Conservation (phyloP, 2,888 invertebrate species). For the Zelleria hepariella region DNA sequence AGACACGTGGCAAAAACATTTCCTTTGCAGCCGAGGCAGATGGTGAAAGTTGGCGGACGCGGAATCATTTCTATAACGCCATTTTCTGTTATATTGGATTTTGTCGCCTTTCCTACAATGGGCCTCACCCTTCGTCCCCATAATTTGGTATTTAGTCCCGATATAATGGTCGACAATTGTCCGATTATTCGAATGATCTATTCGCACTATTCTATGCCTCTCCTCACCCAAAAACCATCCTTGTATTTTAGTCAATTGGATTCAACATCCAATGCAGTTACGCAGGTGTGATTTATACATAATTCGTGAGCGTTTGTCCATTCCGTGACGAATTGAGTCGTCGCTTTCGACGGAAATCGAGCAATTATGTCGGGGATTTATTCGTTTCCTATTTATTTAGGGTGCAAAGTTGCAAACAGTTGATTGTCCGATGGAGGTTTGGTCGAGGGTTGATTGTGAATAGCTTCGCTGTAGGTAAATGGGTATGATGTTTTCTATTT, state of each 20-base stretch:
- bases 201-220: conserved; percentile 7
- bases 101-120: conserved; percentile 20
- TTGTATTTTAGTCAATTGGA: background rate
- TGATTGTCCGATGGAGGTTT: conserved; percentile 28
- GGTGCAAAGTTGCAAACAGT: conserved; percentile 28
- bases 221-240: background rate
- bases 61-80: conserved; percentile 32
- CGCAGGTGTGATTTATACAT: conserved; percentile 8
- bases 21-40: conserved; percentile 37
- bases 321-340: conserved; percentile 50
- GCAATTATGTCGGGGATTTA: conserved; percentile 56
- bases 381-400: conserved; percentile 47
- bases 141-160: conserved; percentile 35
- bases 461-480: conserved; percentile 49
- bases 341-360: conserved; percentile 57
- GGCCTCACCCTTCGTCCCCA: conserved; percentile 19
- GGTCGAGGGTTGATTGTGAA: conserved; percentile 37
- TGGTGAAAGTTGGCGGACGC: conserved; percentile 37
- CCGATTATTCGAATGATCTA: conserved; percentile 25
- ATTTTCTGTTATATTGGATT: conserved; percentile 30
- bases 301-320: conserved; percentile 31
- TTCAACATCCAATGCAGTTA: background rate
- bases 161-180: conserved; percentile 28
- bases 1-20: conserved; percentile 51
- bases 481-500: conserved; percentile 26